phyloP scores from a whole-genome alignment of 2,113 vertebrate genomes.

The Chloebia gouldiae region DNA sequence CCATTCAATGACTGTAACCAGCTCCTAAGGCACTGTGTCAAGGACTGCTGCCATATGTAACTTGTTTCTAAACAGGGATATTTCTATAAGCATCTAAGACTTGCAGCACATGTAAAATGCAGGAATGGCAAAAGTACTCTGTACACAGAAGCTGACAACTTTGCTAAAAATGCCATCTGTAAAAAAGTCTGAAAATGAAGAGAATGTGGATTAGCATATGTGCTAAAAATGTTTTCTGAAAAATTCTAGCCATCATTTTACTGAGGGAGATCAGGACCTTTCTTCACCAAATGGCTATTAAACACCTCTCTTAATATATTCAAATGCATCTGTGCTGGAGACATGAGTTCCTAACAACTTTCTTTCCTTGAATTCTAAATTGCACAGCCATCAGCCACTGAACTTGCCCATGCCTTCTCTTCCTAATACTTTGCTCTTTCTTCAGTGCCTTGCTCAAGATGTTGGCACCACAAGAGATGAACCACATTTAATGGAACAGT shows the following conservation, averaged over 20 bases:
- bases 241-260: background rate
- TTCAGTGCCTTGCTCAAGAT: background rate
- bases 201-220: background rate
- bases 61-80: background rate
- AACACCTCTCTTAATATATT: background rate
- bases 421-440: background rate
- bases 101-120: background rate
- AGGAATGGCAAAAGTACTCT: background rate
- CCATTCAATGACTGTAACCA: background rate
- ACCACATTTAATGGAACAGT: background rate
- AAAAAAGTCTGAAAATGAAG: background rate
- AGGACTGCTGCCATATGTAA: background rate
- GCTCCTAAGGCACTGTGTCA: background rate
- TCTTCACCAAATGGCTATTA: background rate
- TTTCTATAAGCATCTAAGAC: background rate
- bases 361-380: background rate
- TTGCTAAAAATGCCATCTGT: slow-evolving; percentile 6
- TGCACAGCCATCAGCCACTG: background rate
- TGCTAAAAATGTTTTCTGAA: background rate
- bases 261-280: background rate
- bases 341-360: background rate
- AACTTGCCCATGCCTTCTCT: background rate
- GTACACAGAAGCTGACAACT: background rate
- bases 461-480: background rate
- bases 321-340: background rate